Conservation (phyloP, 2,888 invertebrate genomes). For the Notodonta ziczac region DNA sequence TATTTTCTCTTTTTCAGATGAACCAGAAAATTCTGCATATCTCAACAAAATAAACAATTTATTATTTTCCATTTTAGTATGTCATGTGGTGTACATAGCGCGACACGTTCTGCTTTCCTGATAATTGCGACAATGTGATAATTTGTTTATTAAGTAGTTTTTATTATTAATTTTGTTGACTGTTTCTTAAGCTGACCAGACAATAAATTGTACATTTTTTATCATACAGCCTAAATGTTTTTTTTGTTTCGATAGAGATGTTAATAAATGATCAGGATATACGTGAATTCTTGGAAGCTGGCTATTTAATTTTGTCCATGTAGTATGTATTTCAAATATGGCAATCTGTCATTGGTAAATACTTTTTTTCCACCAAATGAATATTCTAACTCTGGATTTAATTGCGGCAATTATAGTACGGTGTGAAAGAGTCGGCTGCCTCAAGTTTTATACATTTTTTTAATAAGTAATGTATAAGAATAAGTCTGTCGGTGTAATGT, state of each 20-base stretch:
- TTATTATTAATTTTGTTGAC: conserved; percentile 30
- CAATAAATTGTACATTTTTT: conserved; percentile 52
- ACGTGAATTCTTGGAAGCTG: no score
- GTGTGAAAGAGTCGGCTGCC: no score
- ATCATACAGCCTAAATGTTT: no score
- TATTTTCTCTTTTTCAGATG: conserved; percentile 63
- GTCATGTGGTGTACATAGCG: conserved; percentile 47
- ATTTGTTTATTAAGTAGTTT: conserved; percentile 16
- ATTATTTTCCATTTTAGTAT: conserved; percentile 47
- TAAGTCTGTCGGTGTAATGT: conserved; percentile 15
- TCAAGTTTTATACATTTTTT: neutral
- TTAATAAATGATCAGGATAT: no score
- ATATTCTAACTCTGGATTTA: no score
- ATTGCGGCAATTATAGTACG: no score
- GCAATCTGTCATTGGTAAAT: no score
- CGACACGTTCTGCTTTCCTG: conserved; percentile 54
- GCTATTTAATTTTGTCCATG: no score
- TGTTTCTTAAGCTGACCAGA: conserved; percentile 58
- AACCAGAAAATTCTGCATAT: conserved; percentile 52
- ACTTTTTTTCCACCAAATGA: no score
- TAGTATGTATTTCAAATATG: no score
- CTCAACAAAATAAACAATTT: conserved; percentile 42
- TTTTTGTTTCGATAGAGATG: no score
- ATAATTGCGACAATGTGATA: conserved; percentile 44
- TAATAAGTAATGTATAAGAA: conserved; percentile 1